Base-by-base conservation (phyloP, 2,888 invertebrate genomes). In the Thera obeliscata region DNA sequence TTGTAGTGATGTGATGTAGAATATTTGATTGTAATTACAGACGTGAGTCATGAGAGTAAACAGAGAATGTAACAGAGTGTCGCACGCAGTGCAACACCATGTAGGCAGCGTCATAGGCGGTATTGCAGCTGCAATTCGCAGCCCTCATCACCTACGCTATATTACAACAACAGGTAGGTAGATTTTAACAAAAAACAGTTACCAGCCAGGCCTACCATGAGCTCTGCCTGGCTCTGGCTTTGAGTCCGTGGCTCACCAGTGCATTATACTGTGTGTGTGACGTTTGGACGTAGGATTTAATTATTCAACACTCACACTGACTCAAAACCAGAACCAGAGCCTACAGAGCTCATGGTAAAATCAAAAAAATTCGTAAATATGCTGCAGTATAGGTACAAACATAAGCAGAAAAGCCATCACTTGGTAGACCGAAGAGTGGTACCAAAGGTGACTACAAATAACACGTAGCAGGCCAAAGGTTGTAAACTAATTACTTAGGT, bases 131-230 rank as follows among this genome's bases (percentile, higher is more conserved):
- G 62, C 56, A 22, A 3, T 56, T 2, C 48, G 48, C 46, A 48
- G 36, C 33, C 62, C 36, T 56, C 48, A 12, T 48, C 48, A 6
- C 7, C 61, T 35, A 9, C 33, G 38, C 43, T 43, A 61, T 54
- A 41, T 43, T 22, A 43, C 41, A 52, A 61, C 62, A 48, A 62
- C 36, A 62, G 62, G 62, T 62, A 46, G 56, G 62, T 22, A 22
- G 22, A 22, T 22, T 22, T 22, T 22, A 22, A 38, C 46, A 54
- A 22, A 12, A 22, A 7, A 50, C 3, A 52, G 33, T 33, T 52
- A 2, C 0, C 52, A 8, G 9, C 3, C 33, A 52, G 9, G 33
- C 49, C 5, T 49, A 4, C 3, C 9, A 46, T 43, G 43, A 7
- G 7, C 6, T 9, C 2, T 7, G 6, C 7, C 41, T 9, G 43